Evolutionary conservation across 2,888 invertebrate species (phyloP), one percentile per base, ranked within the genome.

Genomic region (Chalcosyrphus nemorum): DNA sequence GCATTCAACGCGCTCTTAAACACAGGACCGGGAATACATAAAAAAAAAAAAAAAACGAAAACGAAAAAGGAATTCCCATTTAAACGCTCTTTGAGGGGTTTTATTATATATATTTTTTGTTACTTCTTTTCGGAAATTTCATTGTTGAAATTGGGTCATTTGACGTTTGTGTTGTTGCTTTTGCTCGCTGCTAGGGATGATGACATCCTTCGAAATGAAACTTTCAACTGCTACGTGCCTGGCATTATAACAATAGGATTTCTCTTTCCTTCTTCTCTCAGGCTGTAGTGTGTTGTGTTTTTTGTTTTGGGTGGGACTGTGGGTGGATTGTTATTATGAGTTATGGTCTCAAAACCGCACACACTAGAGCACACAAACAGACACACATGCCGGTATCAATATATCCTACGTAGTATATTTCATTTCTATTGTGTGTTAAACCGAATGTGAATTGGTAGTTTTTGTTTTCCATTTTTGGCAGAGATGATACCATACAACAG

Each of bases 161-260:
- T 82, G 82, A 82, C 82, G 82, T 72, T 82, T 82, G 77, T 74
- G 52, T 66, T 65, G 24, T 24, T 24, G 24, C 3, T 24, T 24
- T 27, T 76, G 52, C 72, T 54, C 38, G 38, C 24, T 50, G 24
- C 27, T 74, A 38, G 68, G n/a, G 56, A 82, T 82, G 82, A 82
- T 82, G 82, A 82, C 82, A 82, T 82, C 78, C 78, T 72, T 77
- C 56, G 72, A 27, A 72, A 78, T 82, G 72, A 82, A 82, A 82
- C 82, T 82, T 74, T 78, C 82, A 78, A 82, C 72, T 82, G 78
- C 66, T 82, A 82, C 82, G 82, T 82, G 82, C 78, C 61, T 82
- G 68, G 82, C 38, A 78, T 78, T 78, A 56, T 63, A 78, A 78
- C 68, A 63, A 56, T 78, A 78, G 82, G 68, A 78, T 82, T 78